These are phyloP conservation scores for Drosophila mauritiana DNA, from an alignment of 1,140 invertebrate genomes.

Conservation along the genomic window DNA sequence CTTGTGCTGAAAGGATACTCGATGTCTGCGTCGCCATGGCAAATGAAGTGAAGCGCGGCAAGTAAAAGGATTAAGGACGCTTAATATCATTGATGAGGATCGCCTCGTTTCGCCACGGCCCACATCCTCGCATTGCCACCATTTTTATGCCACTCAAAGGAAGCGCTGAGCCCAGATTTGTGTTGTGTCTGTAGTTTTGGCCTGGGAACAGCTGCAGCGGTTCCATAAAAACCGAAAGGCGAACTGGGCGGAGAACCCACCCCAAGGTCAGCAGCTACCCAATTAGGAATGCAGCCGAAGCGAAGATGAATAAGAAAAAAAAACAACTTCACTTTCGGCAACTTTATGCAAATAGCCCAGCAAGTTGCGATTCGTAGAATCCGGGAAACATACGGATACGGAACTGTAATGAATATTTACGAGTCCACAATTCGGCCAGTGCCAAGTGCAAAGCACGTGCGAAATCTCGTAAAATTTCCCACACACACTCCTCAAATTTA, in stretches of 20 bases:
- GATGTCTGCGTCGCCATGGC: conserved; percentile 35
- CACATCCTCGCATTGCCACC: conserved; percentile 18
- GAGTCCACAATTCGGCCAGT: conserved; percentile 48
- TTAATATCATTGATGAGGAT: conserved; percentile 81
- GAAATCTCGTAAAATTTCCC: conserved; percentile 70
- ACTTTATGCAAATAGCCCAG: conserved; percentile 75
- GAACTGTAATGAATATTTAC: conserved; percentile 79
- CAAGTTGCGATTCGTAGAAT: conserved; percentile 41
- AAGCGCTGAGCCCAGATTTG: conserved; percentile 59
- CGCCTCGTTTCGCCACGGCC: conserved; percentile 2
- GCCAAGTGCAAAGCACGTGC: conserved; percentile 61
- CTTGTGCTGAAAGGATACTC: conserved; percentile 15
- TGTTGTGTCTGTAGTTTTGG: conserved; percentile 20
- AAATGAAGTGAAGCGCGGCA: conserved; percentile 62
- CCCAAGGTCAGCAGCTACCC: conserved; percentile 64
- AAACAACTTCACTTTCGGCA: conserved; percentile 55
- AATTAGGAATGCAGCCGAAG: conserved; percentile 69
- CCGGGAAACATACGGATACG: conserved; percentile 57
- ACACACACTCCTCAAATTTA: conserved; percentile 69
- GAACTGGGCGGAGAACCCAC: conserved; percentile 12
- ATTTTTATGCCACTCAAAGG: conserved; percentile 51
- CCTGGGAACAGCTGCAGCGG: conserved; percentile 58
- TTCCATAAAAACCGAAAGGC: conserved; percentile 27
- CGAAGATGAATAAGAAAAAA: neutral
- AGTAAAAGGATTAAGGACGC: conserved; percentile 81